Conservation (phyloP, 2,797 vertebrate genomes). For the Coccyzus lansbergi region DNA sequence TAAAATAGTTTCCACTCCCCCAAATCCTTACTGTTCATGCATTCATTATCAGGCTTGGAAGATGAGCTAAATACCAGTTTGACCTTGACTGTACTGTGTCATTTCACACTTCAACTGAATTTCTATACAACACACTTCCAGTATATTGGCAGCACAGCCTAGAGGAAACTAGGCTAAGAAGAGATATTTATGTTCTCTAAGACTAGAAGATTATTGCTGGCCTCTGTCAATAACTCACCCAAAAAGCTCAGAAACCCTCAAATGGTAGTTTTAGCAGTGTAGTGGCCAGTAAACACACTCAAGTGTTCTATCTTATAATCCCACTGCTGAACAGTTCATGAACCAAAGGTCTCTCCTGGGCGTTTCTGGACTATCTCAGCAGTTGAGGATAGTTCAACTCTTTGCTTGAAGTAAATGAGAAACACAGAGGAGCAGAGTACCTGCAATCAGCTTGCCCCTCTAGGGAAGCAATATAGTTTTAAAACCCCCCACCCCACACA, state of each 20-base stretch:
- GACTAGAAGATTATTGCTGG: neutral
- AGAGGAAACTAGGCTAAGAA: neutral
- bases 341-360: neutral
- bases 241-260: neutral
- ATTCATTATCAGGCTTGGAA: neutral
- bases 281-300: neutral
- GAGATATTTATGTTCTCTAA: neutral
- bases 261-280: neutral
- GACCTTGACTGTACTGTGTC: neutral
- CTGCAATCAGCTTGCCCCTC: neutral
- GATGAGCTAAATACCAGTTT: neutral
- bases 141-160: neutral
- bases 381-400: neutral
- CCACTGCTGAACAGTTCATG: neutral
- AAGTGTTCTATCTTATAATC: neutral
- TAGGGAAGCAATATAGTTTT: neutral
- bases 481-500: neutral
- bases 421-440: neutral
- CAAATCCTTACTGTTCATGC: neutral
- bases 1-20: neutral
- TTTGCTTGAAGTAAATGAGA: neutral
- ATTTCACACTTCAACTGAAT: neutral
- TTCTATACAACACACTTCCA: neutral
- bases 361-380: neutral
- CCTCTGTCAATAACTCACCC: neutral